Evolutionary conservation across 1,140 invertebrate species (phyloP).

Genomic region (Drosophila malerkotliana): DNA sequence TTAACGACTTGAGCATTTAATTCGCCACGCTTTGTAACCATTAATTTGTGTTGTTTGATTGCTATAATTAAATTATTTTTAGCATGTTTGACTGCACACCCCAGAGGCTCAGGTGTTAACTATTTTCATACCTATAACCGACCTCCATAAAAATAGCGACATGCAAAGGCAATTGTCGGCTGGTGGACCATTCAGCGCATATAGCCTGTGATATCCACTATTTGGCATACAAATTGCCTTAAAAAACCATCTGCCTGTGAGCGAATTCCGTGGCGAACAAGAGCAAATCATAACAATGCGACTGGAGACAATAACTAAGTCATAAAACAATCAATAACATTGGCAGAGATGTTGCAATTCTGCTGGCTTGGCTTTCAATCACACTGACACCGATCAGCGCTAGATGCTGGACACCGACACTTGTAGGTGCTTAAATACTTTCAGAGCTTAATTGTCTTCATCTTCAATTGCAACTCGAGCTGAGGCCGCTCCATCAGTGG

Average conservation of each 20-base stretch:
- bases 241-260: conserved; percentile 14
- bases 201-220: conserved; percentile 23
- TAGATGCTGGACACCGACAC: too few relatives aligned
- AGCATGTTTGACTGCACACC: conserved; percentile 12
- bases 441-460: conserved; percentile 40
- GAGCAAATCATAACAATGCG: conserved; percentile 50
- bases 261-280: conserved; percentile 43
- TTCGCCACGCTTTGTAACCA: conserved; percentile 5
- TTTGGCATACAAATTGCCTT: conserved; percentile 47
- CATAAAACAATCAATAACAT: conserved; percentile 58
- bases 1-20: conserved; percentile 24
- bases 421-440: conserved; percentile 30
- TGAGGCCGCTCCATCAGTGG: conserved; percentile 34
- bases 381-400: conserved; percentile 51
- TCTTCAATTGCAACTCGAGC: conserved; percentile 55
- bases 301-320: conserved; percentile 41
- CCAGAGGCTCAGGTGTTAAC: conserved; percentile 23
- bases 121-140: conserved; percentile 24
- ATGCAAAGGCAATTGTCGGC: conserved; percentile 43
- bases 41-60: conserved; percentile 19
- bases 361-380: conserved; percentile 45
- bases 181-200: neutral
- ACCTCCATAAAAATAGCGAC: conserved; percentile 56
- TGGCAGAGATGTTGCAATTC: conserved; percentile 52
- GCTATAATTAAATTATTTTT: conserved; percentile 33